Percentiles rank a stretch among this genome's conserved stretches.
Conservation (phyloP, 2,888 invertebrate genomes). For the Anoplius nigerrimus region DNA sequence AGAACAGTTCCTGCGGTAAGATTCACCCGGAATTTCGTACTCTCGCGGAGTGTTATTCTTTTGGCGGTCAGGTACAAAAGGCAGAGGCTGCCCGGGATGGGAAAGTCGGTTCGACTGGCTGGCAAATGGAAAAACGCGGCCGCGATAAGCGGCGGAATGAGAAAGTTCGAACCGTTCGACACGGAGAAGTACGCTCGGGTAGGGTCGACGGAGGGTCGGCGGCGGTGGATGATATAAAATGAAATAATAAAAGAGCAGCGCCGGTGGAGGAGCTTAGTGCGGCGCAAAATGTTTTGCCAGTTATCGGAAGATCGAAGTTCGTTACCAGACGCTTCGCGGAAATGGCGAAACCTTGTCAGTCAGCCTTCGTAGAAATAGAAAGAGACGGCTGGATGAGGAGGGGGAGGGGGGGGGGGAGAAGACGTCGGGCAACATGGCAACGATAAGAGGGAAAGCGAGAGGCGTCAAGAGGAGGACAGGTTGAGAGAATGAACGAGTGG, state of each 20-base stretch:
- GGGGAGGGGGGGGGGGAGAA: slow-evolving; percentile 7
- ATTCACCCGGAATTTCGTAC: too few species aligned
- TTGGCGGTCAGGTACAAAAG: too few species aligned
- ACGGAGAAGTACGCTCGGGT: slow-evolving; percentile 24
- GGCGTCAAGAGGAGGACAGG: background rate
- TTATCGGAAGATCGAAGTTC: slow-evolving; percentile 56
- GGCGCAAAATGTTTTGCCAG: slow-evolving; percentile 52
- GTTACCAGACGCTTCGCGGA: slow-evolving; percentile 58
- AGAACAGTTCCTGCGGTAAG: too few species aligned
- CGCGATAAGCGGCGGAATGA: background rate
- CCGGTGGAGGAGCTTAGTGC: slow-evolving; percentile 25
- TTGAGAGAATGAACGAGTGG: background rate
- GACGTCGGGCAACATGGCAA: background rate
- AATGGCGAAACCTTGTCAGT: slow-evolving; percentile 62
- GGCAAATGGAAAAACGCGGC: too few species aligned
- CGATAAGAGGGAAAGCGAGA: background rate
- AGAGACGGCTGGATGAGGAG: slow-evolving; percentile 17
- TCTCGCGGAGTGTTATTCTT: too few species aligned
- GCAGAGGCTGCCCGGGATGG: too few species aligned
- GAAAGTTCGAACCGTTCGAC: background rate
- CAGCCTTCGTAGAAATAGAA: slow-evolving; percentile 45
- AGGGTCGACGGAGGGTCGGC: too few species aligned
- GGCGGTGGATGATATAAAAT: slow-evolving; percentile 23
- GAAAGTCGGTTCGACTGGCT: background rate
- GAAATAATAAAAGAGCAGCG: slow-evolving; percentile 41